phyloP scores from a whole-genome alignment of 2,797 vertebrate genomes.

The Chelonia mydas region DNA sequence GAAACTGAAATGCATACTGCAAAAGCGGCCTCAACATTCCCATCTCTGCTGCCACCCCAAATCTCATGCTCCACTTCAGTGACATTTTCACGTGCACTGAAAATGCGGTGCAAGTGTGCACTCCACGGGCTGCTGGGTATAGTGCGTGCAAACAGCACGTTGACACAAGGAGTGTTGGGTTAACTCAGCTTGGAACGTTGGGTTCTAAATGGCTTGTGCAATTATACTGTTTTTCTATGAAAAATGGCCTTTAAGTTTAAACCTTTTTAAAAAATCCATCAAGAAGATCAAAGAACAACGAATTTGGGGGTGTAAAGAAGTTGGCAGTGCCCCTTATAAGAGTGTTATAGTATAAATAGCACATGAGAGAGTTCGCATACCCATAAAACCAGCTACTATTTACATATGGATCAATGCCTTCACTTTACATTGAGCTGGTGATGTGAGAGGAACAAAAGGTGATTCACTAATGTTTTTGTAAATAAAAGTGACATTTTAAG shows the following conservation, averaged over 20 bases:
- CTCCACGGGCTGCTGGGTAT: accelerated
- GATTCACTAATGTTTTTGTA: not conserved
- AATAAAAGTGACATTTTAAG: not conserved
- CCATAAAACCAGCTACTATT: not conserved
- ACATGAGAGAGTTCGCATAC: not conserved
- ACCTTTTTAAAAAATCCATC: not conserved
- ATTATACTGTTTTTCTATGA: not conserved
- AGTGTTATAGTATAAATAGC: not conserved
- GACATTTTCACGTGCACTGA: accelerated
- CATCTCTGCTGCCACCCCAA: not conserved
- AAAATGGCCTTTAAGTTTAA: not conserved
- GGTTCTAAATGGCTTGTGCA: not conserved
- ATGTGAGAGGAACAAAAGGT: not conserved
- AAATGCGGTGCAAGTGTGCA: accelerated
- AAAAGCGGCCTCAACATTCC: not conserved
- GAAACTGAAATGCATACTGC: not conserved
- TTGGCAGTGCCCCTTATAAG: not conserved
- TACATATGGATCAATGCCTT: not conserved
- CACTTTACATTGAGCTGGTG: not conserved
- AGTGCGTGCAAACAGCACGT: accelerated
- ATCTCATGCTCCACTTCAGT: not conserved
- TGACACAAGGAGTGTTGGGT: accelerated
- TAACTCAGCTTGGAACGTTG: accelerated
- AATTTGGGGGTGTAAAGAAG: not conserved
- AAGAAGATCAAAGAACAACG: not conserved